These are phyloP conservation scores for Pogonus chalceus DNA, from an alignment of 1,140 invertebrate species.

Conservation along the genomic window DNA sequence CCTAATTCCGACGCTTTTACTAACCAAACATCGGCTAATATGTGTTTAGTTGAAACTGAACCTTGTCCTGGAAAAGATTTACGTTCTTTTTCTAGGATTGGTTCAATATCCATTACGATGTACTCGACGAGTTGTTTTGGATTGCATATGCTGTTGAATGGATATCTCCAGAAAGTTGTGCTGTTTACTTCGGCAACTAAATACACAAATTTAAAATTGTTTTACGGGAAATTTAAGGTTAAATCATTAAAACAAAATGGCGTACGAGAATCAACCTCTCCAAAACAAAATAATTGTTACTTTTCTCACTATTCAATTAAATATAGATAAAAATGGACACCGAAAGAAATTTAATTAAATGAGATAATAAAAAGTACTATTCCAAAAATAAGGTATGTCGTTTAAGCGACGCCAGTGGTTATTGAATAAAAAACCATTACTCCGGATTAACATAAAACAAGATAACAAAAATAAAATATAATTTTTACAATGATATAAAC, in stretches of 20 bases:
- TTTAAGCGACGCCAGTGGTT: no score
- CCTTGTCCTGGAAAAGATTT: conserved; percentile 80
- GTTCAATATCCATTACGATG: conserved; percentile 90
- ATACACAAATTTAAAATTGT: no score
- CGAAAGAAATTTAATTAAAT: no score
- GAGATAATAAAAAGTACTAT: no score
- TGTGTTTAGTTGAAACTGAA: conserved; percentile 74
- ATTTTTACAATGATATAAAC: no score
- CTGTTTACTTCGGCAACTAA: conserved; percentile 77
- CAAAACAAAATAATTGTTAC: conserved; percentile 12
- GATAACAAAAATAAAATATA: conserved; percentile 3
- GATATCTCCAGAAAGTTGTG: conserved; percentile 72
- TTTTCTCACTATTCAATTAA: no score
- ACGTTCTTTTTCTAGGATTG: conserved; percentile 65
- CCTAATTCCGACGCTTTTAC: conserved; percentile 84
- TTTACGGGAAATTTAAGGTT: no score
- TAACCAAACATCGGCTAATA: conserved; percentile 88
- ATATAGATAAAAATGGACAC: no score
- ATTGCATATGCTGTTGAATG: conserved; percentile 79
- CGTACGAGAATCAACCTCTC: no score
- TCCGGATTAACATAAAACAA: no score
- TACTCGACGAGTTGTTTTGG: conserved; percentile 89
- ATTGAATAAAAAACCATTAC: no score
- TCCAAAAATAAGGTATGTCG: conserved; percentile 7
- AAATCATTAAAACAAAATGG: no score